phyloP scores from a whole-genome alignment of 30 jellyfish, hydroid and myxozoan species.

The Aurelia coerulea region DNA sequence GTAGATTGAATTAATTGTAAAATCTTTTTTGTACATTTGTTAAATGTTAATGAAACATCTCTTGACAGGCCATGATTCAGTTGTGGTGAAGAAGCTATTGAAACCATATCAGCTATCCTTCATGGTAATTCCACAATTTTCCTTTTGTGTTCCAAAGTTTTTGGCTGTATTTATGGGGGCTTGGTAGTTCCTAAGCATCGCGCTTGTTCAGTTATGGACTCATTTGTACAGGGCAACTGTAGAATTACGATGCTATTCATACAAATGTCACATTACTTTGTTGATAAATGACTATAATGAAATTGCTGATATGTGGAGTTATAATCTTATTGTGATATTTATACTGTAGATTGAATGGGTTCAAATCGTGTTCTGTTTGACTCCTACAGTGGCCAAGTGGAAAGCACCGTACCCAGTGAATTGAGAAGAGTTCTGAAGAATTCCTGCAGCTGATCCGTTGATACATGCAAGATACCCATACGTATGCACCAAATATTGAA shows the following conservation, averaged over 20 bases:
- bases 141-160: conserved; percentile 36
- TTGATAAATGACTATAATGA: too few relatives aligned
- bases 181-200: neutral
- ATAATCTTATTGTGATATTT: conserved; percentile 42
- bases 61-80: conserved; percentile 71
- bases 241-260: too few relatives aligned
- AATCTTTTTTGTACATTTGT: neutral
- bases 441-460: conserved; percentile 1
- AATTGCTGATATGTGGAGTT: conserved; percentile 36
- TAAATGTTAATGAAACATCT: conserved; percentile 60
- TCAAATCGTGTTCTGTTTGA: conserved; percentile 28
- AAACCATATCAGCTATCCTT: conserved; percentile 43
- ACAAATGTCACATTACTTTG: too few relatives aligned
- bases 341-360: conserved; percentile 54
- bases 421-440: conserved; percentile 20
- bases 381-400: conserved; percentile 47
- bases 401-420: conserved; percentile 8
- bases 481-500: neutral
- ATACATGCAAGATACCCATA: neutral
- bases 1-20: neutral
- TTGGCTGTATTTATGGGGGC: conserved; percentile 12
- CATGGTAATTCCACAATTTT: conserved; percentile 67
- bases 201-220: neutral
- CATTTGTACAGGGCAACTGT: neutral
- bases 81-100: conserved; percentile 71